Evolutionary conservation across 2,888 invertebrate species (phyloP).

Genomic region (Acleris literana): DNA sequence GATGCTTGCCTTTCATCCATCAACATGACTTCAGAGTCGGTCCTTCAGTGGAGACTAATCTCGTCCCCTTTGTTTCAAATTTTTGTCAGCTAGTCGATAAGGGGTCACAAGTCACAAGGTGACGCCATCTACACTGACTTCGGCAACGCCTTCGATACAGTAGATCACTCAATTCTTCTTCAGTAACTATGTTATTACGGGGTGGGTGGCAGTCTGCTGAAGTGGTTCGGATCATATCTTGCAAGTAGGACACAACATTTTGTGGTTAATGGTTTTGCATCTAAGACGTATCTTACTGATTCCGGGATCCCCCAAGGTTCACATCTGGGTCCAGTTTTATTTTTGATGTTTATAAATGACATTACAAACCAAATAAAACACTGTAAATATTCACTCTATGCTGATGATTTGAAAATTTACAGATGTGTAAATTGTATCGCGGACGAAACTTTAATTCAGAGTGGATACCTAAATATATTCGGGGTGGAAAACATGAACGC

Average conservation of each 20-base stretch:
- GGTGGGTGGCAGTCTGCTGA: background rate
- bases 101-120: background rate
- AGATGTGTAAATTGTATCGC: too few species aligned
- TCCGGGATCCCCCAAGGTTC: background rate
- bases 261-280: background rate
- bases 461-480: too few species aligned
- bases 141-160: background rate
- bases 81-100: background rate
- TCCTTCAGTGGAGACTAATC: background rate
- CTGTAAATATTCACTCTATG: background rate
- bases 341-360: background rate
- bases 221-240: background rate
- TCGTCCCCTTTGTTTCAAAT: background rate
- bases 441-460: too few species aligned
- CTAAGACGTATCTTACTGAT: background rate
- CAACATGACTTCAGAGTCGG: too few species aligned
- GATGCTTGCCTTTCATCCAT: too few species aligned
- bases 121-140: background rate
- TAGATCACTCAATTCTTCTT: background rate
- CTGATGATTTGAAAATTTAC: too few species aligned
- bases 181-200: constrained; percentile 6
- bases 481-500: too few species aligned
- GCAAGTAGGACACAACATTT: background rate
- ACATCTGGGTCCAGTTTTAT: background rate
- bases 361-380: background rate